Conservation (phyloP, 2,888 invertebrate genomes). For the Trichogramma dendrolimi region DNA sequence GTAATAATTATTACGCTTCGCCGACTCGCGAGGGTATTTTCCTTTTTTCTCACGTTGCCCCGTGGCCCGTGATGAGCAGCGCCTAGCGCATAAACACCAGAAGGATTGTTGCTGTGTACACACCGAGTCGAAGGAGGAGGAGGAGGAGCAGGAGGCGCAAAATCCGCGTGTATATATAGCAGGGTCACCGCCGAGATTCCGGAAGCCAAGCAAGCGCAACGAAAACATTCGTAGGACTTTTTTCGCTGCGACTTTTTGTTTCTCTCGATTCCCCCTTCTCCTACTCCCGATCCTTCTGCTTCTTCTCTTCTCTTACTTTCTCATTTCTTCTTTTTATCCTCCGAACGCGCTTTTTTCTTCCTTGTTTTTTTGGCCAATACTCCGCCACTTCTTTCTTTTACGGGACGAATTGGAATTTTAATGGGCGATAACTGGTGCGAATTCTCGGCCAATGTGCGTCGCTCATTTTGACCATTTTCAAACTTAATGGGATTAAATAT, state of each 20-base stretch:
- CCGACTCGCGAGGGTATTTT: constrained; percentile 1
- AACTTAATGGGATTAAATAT: too few relatives aligned
- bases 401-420: constrained; percentile 12
- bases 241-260: not conserved
- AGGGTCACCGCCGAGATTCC: constrained; percentile 8
- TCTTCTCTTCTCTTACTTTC: too few relatives aligned
- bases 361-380: not conserved
- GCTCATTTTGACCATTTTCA: too few relatives aligned
- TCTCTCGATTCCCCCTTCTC: too few relatives aligned
- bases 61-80: not conserved
- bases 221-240: not conserved
- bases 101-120: too few relatives aligned
- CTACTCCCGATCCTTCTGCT: too few relatives aligned
- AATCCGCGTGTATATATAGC: not conserved
- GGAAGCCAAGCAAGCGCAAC: constrained; percentile 13
- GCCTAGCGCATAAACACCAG: constrained; percentile 10
- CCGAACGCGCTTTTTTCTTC: too few relatives aligned
- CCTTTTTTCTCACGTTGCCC: constrained; percentile 26
- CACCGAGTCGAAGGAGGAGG: not conserved
- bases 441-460: too few relatives aligned
- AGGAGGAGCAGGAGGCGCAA: not conserved
- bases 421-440: constrained; percentile 3
- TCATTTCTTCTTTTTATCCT: too few relatives aligned
- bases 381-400: not conserved
- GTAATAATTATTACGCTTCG: constrained; percentile 27